Evolutionary conservation across 2,113 vertebrate genomes (phyloP).

Genomic region (Erinaceus europaeus): DNA sequence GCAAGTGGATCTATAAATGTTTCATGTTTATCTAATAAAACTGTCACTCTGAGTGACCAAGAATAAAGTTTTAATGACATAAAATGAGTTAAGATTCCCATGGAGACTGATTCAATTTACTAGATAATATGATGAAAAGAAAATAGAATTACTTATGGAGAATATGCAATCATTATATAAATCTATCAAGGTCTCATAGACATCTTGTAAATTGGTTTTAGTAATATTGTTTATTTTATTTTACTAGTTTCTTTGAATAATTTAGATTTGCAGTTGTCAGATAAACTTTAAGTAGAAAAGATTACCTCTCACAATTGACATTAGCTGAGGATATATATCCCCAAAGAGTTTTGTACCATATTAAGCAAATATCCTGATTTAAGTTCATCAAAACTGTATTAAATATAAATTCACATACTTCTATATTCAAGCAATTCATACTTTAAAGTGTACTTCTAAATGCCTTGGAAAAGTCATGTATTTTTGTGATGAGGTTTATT

Average conservation of each 20-base stretch:
- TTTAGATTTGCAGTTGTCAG: background rate
- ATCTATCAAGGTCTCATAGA: background rate
- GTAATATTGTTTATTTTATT: background rate
- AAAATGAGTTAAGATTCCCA: slow-evolving; percentile 9
- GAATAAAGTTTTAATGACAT: background rate
- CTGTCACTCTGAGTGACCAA: background rate
- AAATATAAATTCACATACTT: background rate
- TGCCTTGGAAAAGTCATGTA: background rate
- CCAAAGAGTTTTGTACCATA: background rate
- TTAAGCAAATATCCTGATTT: background rate
- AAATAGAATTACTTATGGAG: background rate
- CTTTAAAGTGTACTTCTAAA: background rate
- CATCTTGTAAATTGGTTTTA: background rate
- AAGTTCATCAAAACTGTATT: background rate
- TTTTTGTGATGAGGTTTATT: background rate
- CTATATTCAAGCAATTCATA: background rate
- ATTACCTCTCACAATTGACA: background rate
- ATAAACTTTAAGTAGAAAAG: slow-evolving; percentile 3
- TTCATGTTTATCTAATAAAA: slow-evolving; percentile 27
- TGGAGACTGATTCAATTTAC: background rate
- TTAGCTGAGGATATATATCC: background rate
- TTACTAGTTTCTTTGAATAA: background rate
- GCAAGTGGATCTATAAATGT: background rate
- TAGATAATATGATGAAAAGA: background rate
- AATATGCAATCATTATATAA: background rate